Percentiles rank a stretch among this genome's conserved stretches.
Conservation (phyloP, 2,888 invertebrate genomes). For the Nemoura dubitans region DNA sequence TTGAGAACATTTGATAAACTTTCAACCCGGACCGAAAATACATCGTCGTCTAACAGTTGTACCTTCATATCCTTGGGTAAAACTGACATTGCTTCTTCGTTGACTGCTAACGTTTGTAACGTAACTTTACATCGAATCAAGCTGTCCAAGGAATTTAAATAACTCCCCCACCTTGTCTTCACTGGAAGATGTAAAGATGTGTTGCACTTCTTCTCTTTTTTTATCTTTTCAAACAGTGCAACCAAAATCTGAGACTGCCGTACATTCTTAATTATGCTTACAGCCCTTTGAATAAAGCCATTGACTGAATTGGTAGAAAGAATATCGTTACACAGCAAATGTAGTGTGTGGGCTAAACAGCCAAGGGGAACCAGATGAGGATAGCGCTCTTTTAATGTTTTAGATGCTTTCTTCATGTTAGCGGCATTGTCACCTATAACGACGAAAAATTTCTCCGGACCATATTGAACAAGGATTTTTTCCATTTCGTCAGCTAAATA, state of each 20-base stretch:
- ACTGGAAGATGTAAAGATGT: constrained; percentile 47
- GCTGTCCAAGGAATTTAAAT: constrained; percentile 47
- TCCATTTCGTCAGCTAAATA: constrained; percentile 48
- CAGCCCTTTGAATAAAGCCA: constrained; percentile 42
- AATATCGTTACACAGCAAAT: constrained; percentile 47
- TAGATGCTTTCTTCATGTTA: constrained; percentile 48
- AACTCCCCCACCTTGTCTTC: constrained; percentile 48
- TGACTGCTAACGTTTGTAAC: constrained; percentile 46
- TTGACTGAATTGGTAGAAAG: constrained; percentile 44
- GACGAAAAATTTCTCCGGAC: constrained; percentile 48
- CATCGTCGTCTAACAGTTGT: constrained; percentile 48
- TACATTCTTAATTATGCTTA: constrained; percentile 47
- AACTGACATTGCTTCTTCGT: constrained; percentile 43
- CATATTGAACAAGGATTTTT: constrained; percentile 48
- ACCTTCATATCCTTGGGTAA: constrained; percentile 39
- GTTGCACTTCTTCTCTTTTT: neutral
- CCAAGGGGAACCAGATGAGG: constrained; percentile 45
- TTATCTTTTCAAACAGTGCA: constrained; percentile 32
- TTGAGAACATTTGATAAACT: constrained; percentile 44
- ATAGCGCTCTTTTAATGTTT: constrained; percentile 43
- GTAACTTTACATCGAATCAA: constrained; percentile 43
- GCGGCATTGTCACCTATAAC: constrained; percentile 51
- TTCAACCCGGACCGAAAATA: constrained; percentile 48
- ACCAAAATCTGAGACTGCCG: constrained; percentile 39
- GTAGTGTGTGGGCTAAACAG: constrained; percentile 49